These are phyloP conservation scores for Kobus ellipsiprymnus DNA, from an alignment of 2,113 vertebrate genomes.

Conservation along the genomic window DNA sequence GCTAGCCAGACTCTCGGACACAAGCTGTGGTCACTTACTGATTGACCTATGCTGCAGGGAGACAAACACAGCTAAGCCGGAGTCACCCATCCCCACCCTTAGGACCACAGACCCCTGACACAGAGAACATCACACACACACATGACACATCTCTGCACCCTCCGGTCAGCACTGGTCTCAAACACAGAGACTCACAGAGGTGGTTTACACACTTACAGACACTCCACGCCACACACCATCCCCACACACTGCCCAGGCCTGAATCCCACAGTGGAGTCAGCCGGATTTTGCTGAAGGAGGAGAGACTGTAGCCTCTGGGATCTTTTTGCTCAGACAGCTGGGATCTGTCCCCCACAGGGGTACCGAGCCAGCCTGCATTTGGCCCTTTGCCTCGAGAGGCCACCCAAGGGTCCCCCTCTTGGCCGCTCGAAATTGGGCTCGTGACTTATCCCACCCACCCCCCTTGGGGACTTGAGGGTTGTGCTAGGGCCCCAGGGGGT, in stretches of 20 bases:
- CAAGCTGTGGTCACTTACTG: neutral
- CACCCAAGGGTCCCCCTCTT: neutral
- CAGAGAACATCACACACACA: neutral
- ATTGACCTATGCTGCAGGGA: too few species aligned
- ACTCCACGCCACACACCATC: neutral
- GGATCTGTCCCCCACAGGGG: neutral
- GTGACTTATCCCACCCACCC: neutral
- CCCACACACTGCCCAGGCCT: neutral
- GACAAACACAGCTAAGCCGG: neutral
- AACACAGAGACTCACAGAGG: neutral
- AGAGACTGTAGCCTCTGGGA: neutral
- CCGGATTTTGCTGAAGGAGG: neutral
- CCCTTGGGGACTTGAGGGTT: neutral
- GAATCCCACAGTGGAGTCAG: neutral
- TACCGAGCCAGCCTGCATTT: neutral
- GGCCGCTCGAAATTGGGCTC: rapidly evolving
- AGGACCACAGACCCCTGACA: neutral
- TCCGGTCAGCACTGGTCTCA: neutral
- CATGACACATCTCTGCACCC: neutral
- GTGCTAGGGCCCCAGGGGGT: neutral
- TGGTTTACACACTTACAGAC: neutral
- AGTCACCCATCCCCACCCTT: neutral
- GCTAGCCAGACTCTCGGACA: neutral
- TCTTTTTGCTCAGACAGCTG: constrained; percentile 14
- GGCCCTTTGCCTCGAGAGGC: neutral